Percentiles rank a stretch among this genome's conserved stretches.
Evolutionary conservation across 2,113 vertebrate genomes (phyloP).

Genomic region (Semnornis frantzii): DNA sequence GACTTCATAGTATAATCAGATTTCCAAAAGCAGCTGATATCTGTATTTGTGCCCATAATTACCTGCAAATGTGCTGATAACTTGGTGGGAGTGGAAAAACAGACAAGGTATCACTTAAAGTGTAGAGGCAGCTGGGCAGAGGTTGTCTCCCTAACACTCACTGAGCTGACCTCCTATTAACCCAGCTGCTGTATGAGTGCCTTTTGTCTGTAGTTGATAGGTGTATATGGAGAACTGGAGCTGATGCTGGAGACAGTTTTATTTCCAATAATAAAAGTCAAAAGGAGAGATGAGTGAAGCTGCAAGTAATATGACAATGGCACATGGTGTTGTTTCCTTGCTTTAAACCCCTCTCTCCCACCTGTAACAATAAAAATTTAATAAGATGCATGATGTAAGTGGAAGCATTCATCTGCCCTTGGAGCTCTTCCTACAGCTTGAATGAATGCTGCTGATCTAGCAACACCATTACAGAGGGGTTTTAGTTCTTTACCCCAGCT

Average conservation of each 20-base stretch:
- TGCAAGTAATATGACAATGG: neutral
- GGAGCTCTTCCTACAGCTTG: neutral
- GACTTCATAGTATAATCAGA: slow-evolving; percentile 68
- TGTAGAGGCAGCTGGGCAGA: neutral
- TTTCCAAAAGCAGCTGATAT: slow-evolving; percentile 69
- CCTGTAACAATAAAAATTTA: neutral
- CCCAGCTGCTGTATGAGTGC: neutral
- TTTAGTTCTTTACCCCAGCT: too few relatives aligned
- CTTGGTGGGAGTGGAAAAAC: neutral
- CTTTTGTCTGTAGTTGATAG: neutral
- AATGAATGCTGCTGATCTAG: neutral
- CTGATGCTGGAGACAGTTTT: neutral
- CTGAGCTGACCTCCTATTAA: neutral
- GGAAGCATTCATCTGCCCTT: neutral
- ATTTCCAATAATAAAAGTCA: neutral
- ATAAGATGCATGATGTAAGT: neutral
- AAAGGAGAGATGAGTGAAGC: neutral
- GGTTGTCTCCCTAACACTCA: neutral
- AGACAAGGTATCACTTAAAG: neutral
- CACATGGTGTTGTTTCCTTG: neutral
- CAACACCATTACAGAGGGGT: too few relatives aligned
- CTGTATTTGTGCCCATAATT: slow-evolving; percentile 48
- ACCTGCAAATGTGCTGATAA: slow-evolving; percentile 32
- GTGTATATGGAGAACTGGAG: neutral
- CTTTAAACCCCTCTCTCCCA: neutral